These are phyloP conservation scores for Aphaenogaster floridana DNA, from an alignment of 1,140 invertebrate species.

Conservation along the genomic window DNA sequence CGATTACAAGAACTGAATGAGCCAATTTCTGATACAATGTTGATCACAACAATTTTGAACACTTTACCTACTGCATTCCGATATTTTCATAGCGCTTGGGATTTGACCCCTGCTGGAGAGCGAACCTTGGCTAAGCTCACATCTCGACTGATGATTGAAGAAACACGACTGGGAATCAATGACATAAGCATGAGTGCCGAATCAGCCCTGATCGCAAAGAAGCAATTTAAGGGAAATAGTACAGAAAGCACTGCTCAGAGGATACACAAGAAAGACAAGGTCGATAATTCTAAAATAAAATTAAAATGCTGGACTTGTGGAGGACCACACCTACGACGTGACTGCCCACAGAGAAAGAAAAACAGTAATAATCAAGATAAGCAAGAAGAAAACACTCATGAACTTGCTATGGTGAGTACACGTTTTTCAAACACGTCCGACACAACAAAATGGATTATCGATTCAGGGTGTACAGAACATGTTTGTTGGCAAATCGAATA, in stretches of 20 bases:
- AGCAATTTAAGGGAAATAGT: background rate
- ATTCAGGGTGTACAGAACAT: slow-evolving; percentile 43
- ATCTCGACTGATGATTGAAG: slow-evolving; percentile 49
- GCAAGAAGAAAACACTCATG: background rate
- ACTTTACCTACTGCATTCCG: slow-evolving; percentile 37
- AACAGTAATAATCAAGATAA: background rate
- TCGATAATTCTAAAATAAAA: background rate
- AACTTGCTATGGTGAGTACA: slow-evolving; percentile 45
- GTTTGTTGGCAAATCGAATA: slow-evolving; percentile 42
- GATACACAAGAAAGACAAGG: background rate
- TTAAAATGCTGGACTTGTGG: slow-evolving; percentile 37
- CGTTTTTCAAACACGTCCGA: background rate
- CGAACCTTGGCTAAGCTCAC: slow-evolving; percentile 13
- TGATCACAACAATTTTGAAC: slow-evolving; percentile 51
- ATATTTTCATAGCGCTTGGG: slow-evolving; percentile 50
- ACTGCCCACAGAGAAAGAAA: background rate
- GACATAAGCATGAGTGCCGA: background rate
- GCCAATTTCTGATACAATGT: slow-evolving; percentile 38
- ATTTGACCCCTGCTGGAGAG: slow-evolving; percentile 38
- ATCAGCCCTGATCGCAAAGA: slow-evolving; percentile 30
- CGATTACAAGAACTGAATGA: slow-evolving; percentile 70
- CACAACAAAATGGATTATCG: slow-evolving; percentile 17
- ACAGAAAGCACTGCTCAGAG: background rate
- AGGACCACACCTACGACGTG: slow-evolving; percentile 34
- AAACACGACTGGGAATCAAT: slow-evolving; percentile 29